Conservation (phyloP, 2,797 vertebrate genomes). For the Lithobates sylvaticus region DNA sequence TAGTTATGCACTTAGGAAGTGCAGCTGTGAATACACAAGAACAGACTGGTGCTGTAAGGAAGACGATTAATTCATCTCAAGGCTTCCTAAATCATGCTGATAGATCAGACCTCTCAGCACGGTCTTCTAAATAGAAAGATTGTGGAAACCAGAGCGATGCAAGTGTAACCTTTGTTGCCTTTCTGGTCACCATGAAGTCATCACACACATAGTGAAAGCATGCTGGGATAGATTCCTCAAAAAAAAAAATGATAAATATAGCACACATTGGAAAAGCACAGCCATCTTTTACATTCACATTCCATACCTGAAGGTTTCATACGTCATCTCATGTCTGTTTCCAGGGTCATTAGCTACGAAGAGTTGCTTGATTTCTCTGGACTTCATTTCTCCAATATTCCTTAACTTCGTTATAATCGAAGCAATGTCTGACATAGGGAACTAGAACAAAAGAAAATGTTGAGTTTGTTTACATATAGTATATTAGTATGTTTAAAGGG, state of each 20-base stretch:
- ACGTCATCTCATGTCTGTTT: conserved; percentile 76
- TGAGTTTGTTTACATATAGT: too few species aligned
- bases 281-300: conserved; percentile 29
- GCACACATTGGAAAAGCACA: conserved; percentile 9
- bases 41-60: conserved; percentile 15
- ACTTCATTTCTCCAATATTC: conserved; percentile 72
- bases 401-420: conserved; percentile 84
- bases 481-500: too few species aligned
- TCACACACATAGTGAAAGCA: conserved; percentile 33
- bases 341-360: conserved; percentile 76
- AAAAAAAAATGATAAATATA: conserved; percentile 36
- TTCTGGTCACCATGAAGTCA: conserved; percentile 42
- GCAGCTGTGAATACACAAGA: conserved; percentile 58
- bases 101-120: conserved; percentile 50
- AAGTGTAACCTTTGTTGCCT: conserved; percentile 22
- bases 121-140: conserved; percentile 49
- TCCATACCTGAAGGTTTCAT: conserved; percentile 85
- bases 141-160: conserved; percentile 28
- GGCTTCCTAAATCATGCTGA: conserved; percentile 55
- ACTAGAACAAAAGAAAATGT: conserved; percentile 72
- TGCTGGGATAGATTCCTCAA: conserved; percentile 15
- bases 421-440: conserved; percentile 78
- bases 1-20: conserved; percentile 50
- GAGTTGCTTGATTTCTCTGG: conserved; percentile 80
- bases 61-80: conserved; percentile 37